Conservation (phyloP, 2,113 vertebrate genomes). For the Plotosus lineatus region DNA sequence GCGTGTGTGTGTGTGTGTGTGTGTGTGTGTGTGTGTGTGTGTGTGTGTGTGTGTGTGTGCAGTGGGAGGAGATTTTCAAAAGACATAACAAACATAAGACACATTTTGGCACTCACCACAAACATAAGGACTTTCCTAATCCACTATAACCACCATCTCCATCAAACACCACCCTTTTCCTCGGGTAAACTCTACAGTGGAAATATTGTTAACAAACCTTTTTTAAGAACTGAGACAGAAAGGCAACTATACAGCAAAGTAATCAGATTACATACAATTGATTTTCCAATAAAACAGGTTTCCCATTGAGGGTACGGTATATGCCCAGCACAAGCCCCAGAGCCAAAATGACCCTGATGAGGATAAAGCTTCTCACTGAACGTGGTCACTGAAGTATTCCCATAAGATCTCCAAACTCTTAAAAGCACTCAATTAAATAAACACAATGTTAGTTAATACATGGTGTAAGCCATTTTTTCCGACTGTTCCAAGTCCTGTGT, state of each 20-base stretch:
- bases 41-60: slow-evolving; percentile 29
- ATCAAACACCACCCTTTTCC: slow-evolving; percentile 1
- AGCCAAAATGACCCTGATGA: neutral
- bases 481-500: slow-evolving; percentile 41
- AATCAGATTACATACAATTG: neutral
- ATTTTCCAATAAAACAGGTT: neutral
- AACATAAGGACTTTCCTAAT: slow-evolving; percentile 13
- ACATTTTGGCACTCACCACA: slow-evolving; percentile 22
- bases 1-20: slow-evolving; percentile 15
- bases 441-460: slow-evolving; percentile 21
- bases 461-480: slow-evolving; percentile 20
- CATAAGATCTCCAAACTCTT: neutral
- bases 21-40: slow-evolving; percentile 24
- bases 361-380: neutral
- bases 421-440: slow-evolving; percentile 9
- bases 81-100: slow-evolving; percentile 39
- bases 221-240: neutral
- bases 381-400: neutral
- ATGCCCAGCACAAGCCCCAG: neutral
- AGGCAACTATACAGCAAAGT: neutral
- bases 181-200: neutral
- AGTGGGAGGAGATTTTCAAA: slow-evolving; percentile 26
- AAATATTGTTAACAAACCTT: neutral
- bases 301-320: neutral
- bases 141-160: neutral